Evolutionary conservation across 2,797 vertebrate species (phyloP).

Genomic region (Sarcophilus harrisii): DNA sequence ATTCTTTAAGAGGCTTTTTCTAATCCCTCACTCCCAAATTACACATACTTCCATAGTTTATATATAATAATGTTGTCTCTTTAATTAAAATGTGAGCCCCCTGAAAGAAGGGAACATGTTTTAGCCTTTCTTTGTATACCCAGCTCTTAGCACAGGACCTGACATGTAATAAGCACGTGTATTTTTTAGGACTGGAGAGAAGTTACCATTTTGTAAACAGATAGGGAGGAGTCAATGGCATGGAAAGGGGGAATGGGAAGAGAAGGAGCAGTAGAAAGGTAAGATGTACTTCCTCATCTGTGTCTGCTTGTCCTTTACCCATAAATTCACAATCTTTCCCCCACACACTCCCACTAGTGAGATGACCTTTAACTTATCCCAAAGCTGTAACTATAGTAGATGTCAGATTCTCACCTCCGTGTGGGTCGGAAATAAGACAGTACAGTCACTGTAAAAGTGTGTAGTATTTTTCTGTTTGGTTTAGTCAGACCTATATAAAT

Average conservation of each 20-base stretch:
- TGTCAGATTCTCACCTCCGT: not conserved
- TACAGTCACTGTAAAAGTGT: constrained; percentile 36
- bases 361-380: not conserved
- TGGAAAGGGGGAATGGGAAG: not conserved
- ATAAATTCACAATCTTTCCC: constrained; percentile 11
- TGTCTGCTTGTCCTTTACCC: not conserved
- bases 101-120: not conserved
- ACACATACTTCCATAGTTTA: not conserved
- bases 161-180: not conserved
- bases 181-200: not conserved
- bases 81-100: not conserved
- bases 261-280: not conserved
- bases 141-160: not conserved
- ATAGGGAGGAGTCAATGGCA: not conserved
- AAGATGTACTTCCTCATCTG: constrained; percentile 16
- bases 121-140: not conserved
- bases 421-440: constrained; percentile 50
- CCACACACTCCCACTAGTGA: constrained; percentile 40
- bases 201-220: not conserved
- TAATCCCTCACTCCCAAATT: not conserved
- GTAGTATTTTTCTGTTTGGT: constrained; percentile 48
- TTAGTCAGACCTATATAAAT: constrained; percentile 64
- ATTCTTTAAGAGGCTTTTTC: not conserved
- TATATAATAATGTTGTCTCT: not conserved
- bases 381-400: constrained; percentile 44